These are phyloP conservation scores for Diploscapter pachys DNA, from an alignment of 1,140 invertebrate genomes.

Conservation along the genomic window DNA sequence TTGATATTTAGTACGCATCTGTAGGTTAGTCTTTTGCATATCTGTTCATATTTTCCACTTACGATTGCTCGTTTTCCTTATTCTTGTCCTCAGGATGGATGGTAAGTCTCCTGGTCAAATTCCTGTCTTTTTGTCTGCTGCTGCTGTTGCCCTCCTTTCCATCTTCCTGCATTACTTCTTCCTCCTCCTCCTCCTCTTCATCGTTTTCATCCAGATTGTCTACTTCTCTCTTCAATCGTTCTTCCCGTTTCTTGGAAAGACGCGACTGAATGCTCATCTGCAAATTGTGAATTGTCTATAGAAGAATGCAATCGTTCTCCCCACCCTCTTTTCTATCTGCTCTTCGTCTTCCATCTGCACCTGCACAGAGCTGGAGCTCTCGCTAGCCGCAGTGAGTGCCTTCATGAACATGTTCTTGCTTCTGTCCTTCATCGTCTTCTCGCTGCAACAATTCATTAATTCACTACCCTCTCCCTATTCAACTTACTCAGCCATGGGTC, in stretches of 20 bases:
- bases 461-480: no score
- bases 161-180: no score
- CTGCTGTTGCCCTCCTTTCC: no score
- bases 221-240: constrained; percentile 4
- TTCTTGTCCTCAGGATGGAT: no score
- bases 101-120: no score
- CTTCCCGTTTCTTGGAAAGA: constrained; percentile 2
- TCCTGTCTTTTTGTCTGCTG: no score
- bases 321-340: background rate
- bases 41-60: no score
- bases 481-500: constrained; percentile 25
- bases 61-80: no score
- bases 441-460: constrained; percentile 6
- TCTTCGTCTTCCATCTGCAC: background rate
- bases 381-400: constrained; percentile 29
- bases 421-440: constrained; percentile 1
- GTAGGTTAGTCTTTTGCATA: no score
- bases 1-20: no score
- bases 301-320: constrained; percentile 8
- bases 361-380: constrained; percentile 7
- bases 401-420: constrained; percentile 21
- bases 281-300: constrained; percentile 4
- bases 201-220: constrained; percentile 2
- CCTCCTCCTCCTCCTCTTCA: background rate
- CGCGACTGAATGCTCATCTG: constrained; percentile 4